These are phyloP conservation scores for Acanthopleura granulata DNA, from an alignment of 2,888 invertebrate species.

Conservation along the genomic window DNA sequence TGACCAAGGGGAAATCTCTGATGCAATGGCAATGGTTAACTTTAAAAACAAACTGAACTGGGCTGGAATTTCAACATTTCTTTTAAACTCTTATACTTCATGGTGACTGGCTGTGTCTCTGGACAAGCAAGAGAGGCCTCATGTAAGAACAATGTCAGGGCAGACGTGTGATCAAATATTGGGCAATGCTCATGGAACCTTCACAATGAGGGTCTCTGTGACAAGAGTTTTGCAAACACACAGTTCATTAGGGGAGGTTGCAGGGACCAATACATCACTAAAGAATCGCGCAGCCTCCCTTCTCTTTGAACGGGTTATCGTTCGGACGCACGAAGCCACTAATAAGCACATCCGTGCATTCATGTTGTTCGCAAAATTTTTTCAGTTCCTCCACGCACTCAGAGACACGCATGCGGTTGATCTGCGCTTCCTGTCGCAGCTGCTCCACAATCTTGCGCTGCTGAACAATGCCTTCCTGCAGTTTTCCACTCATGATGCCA, in stretches of 20 bases:
- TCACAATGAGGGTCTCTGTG: too few species aligned
- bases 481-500: constrained; percentile 42
- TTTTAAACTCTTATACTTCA: too few species aligned
- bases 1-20: too few species aligned
- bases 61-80: too few species aligned
- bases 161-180: too few species aligned
- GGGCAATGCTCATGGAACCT: too few species aligned
- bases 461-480: constrained; percentile 79
- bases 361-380: constrained; percentile 74
- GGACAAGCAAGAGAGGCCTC: too few species aligned
- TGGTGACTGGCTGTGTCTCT: too few species aligned
- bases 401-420: constrained; percentile 88
- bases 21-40: too few species aligned
- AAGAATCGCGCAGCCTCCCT: constrained; percentile 60
- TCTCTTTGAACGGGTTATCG: constrained; percentile 83
- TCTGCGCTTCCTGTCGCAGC: constrained; percentile 89
- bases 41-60: too few species aligned
- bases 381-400: constrained; percentile 93
- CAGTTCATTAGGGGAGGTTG: neutral
- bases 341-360: constrained; percentile 92
- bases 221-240: too few species aligned
- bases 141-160: too few species aligned
- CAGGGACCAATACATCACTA: constrained; percentile 29
- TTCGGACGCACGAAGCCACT: constrained; percentile 95
- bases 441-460: constrained; percentile 94